Evolutionary conservation across 2,888 invertebrate genomes (phyloP).

Genomic region (Eremobia ochroleuca): DNA sequence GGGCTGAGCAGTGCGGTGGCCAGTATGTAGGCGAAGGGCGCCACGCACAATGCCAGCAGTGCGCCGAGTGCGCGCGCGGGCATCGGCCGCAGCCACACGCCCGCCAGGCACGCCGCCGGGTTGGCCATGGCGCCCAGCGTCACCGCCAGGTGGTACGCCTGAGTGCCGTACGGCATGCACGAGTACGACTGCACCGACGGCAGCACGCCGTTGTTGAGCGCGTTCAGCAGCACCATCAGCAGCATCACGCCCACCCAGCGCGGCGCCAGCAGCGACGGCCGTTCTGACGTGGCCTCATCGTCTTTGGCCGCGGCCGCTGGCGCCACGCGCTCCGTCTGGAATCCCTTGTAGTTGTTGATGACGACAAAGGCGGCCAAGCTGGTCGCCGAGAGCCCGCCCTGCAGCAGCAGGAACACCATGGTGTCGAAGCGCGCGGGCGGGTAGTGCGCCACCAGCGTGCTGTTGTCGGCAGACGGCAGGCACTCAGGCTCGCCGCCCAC

Average conservation of each 20-base stretch:
- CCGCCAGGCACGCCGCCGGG: conserved; percentile 94
- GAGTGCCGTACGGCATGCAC: conserved; percentile 95
- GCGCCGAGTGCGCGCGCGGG: conserved; percentile 86
- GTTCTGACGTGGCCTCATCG: conserved; percentile 92
- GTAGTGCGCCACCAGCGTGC: conserved; percentile 76
- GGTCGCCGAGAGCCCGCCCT: conserved; percentile 92
- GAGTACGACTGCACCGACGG: conserved; percentile 96
- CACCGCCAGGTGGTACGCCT: conserved; percentile 94
- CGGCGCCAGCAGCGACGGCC: conserved; percentile 85
- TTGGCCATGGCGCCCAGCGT: conserved; percentile 95
- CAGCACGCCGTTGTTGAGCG: conserved; percentile 94
- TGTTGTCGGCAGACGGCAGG: conserved; percentile 79
- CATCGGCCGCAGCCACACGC: conserved; percentile 91
- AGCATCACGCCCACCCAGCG: conserved; percentile 79
- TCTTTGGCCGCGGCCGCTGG: conserved; percentile 87
- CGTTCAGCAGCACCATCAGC: conserved; percentile 91
- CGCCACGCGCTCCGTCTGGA: conserved; percentile 81
- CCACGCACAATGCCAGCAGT: conserved; percentile 85
- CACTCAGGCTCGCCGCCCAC: conserved; percentile 93
- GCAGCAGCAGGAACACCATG: conserved; percentile 92
- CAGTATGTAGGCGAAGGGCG: conserved; percentile 93
- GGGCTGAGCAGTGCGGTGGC: conserved; percentile 94
- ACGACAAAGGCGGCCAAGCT: conserved; percentile 92
- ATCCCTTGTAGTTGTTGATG: conserved; percentile 85
- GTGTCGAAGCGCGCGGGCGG: conserved; percentile 92